These are phyloP conservation scores for Riptortus pedestris DNA, from an alignment of 1,140 invertebrate genomes.

Conservation along the genomic window DNA sequence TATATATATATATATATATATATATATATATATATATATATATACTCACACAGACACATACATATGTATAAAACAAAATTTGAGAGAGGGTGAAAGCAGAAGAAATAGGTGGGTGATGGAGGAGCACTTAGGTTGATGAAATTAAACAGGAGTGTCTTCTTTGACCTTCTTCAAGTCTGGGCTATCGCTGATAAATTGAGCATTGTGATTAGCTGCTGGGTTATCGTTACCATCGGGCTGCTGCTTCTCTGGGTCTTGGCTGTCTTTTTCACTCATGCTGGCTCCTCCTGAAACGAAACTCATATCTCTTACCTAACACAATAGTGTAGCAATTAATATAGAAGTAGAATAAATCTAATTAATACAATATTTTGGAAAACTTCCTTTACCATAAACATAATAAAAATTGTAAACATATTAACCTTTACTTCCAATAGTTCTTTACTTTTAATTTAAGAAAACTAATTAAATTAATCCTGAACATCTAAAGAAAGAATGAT, in stretches of 20 bases:
- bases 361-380: too few relatives aligned
- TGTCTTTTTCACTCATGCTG: not conserved
- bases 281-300: conserved; percentile 21
- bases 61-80: not conserved
- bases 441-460: too few relatives aligned
- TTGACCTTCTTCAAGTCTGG: conserved; percentile 26
- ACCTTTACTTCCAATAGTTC: too few relatives aligned
- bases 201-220: conserved; percentile 24
- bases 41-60: not conserved
- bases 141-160: conserved; percentile 27
- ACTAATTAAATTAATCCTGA: too few relatives aligned
- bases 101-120: not conserved
- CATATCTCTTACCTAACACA: not conserved
- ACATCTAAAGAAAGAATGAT: too few relatives aligned
- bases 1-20: too few relatives aligned
- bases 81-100: not conserved
- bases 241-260: conserved; percentile 20
- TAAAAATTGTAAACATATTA: too few relatives aligned
- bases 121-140: not conserved
- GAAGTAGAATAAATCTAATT: not conserved
- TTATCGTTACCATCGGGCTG: conserved; percentile 25
- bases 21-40: not conserved
- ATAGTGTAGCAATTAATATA: not conserved
- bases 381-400: too few relatives aligned
- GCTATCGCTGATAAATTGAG: conserved; percentile 21